phyloP scores from a whole-genome alignment of 92 coral and sea anemone genomes.

The Porites evermanni region DNA sequence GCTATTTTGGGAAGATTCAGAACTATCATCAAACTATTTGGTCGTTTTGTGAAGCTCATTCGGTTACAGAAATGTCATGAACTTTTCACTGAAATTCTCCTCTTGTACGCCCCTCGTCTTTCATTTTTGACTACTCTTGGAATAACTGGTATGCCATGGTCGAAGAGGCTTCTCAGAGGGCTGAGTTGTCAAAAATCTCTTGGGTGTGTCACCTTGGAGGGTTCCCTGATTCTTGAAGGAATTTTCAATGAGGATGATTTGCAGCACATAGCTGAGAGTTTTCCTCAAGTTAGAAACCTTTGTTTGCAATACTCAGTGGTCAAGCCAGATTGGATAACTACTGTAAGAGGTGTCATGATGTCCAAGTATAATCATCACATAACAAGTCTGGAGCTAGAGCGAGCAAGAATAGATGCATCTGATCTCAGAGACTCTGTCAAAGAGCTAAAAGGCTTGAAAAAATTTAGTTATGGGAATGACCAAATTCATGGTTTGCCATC shows the following conservation, averaged over 20 bases:
- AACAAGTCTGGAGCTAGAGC: slow-evolving; percentile 72
- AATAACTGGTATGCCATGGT: slow-evolving; percentile 76
- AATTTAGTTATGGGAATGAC: slow-evolving; percentile 81
- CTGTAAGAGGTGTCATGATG: slow-evolving; percentile 56
- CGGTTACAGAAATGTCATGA: slow-evolving; percentile 77
- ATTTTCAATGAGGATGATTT: slow-evolving; percentile 58
- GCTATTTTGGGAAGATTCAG: slow-evolving; percentile 67
- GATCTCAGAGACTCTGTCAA: slow-evolving; percentile 67
- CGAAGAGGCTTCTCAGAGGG: slow-evolving; percentile 64
- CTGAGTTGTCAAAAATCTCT: slow-evolving; percentile 73
- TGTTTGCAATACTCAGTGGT: slow-evolving; percentile 73
- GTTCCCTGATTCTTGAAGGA: slow-evolving; percentile 37
- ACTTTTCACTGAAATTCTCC: slow-evolving; percentile 66
- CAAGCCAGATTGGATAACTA: slow-evolving; percentile 46
- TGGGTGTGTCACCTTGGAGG: slow-evolving; percentile 60
- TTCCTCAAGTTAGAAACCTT: slow-evolving; percentile 61
- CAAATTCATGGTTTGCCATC: slow-evolving; percentile 87
- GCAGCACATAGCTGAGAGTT: slow-evolving; percentile 57
- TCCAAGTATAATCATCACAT: slow-evolving; percentile 57
- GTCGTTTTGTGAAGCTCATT: slow-evolving; percentile 56
- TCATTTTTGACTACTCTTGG: slow-evolving; percentile 65
- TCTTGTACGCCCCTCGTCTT: slow-evolving; percentile 32
- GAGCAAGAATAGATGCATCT: slow-evolving; percentile 65
- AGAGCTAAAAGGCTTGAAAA: slow-evolving; percentile 50
- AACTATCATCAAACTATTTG: slow-evolving; percentile 52